These are phyloP conservation scores for Dasypolia templi DNA, from an alignment of 2,888 invertebrate species.

Conservation along the genomic window DNA sequence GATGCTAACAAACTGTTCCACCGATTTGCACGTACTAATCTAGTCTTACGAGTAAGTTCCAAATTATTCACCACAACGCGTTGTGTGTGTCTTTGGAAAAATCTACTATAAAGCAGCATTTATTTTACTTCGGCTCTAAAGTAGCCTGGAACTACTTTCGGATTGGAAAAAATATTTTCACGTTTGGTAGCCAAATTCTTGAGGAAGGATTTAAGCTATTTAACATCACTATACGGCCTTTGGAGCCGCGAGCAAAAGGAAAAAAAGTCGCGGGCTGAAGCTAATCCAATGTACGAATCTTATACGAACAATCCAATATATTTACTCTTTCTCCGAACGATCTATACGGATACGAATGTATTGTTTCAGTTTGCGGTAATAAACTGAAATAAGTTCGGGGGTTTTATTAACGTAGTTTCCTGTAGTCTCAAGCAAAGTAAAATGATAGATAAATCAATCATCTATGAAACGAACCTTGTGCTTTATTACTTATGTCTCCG, in stretches of 20 bases:
- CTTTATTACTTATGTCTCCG: conserved; percentile 6
- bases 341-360: conserved; percentile 19
- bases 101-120: too few species aligned
- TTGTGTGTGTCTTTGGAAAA: too few species aligned
- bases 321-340: neutral
- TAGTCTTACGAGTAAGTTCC: conserved; percentile 25
- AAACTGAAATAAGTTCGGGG: conserved; percentile 9
- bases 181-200: neutral
- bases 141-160: neutral
- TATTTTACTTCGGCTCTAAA: too few species aligned
- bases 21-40: conserved; percentile 48
- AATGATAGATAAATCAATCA: conserved; percentile 36
- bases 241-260: neutral
- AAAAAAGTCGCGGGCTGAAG: neutral
- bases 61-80: conserved; percentile 44
- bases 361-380: conserved; percentile 23
- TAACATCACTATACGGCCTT: neutral
- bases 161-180: neutral
- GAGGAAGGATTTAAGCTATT: neutral
- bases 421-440: conserved; percentile 15
- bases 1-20: conserved; percentile 47
- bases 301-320: neutral
- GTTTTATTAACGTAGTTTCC: conserved; percentile 25
- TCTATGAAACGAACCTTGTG: conserved; percentile 9
- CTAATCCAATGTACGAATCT: neutral